These are phyloP conservation scores for Panurus biarmicus DNA, from an alignment of 2,113 vertebrate species.

Conservation along the genomic window DNA sequence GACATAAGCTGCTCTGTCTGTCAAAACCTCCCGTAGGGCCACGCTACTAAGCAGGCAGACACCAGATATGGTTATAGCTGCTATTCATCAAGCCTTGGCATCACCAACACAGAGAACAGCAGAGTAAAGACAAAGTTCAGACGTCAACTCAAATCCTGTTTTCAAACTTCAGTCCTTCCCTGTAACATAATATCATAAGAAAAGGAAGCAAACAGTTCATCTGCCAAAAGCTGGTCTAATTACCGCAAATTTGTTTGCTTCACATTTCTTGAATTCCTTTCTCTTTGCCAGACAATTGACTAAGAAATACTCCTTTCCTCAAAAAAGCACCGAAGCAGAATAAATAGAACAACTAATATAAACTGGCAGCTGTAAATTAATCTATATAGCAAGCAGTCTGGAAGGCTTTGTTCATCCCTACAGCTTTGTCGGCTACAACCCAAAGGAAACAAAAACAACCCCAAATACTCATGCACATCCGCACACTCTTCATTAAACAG, in stretches of 20 bases:
- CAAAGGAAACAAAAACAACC: conserved; percentile 21
- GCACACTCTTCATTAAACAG: conserved; percentile 13
- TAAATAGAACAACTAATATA: conserved; percentile 52
- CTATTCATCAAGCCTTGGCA: not conserved
- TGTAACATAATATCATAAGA: not conserved
- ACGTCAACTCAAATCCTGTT: not conserved
- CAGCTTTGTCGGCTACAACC: not conserved
- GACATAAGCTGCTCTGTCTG: rapidly evolving
- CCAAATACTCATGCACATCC: conserved; percentile 9
- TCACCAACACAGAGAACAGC: not conserved
- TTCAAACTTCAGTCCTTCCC: not conserved
- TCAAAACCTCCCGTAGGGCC: not conserved
- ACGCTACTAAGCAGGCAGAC: not conserved
- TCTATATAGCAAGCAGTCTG: not conserved
- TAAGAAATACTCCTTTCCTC: conserved; percentile 32
- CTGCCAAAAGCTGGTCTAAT: conserved; percentile 20
- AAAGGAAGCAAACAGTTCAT: not conserved
- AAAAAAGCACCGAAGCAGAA: conserved; percentile 38
- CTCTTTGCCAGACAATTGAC: conserved; percentile 18
- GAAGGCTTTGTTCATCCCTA: conserved; percentile 10
- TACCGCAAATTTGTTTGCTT: conserved; percentile 2
- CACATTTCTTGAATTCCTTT: conserved; percentile 40
- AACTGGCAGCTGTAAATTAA: conserved; percentile 50
- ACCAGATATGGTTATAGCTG: not conserved
- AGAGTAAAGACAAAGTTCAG: not conserved